phyloP scores from a whole-genome alignment of 2,113 vertebrate species.

The Rhea americana region DNA sequence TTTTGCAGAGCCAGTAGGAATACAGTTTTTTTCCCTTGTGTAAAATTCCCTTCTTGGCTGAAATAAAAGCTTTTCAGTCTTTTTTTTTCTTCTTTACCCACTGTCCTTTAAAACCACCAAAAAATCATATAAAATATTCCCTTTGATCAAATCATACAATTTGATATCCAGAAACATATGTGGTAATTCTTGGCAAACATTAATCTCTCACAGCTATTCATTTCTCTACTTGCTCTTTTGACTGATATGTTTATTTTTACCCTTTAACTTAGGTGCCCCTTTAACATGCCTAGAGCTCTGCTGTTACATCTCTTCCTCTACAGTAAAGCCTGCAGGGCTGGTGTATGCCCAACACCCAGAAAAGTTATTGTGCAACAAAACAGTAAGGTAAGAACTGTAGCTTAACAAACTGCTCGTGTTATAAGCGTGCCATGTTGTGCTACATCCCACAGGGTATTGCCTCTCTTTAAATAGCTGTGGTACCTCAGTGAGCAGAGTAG shows the following conservation, averaged over 20 bases:
- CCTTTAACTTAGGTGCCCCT: neutral
- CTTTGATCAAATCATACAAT: neutral
- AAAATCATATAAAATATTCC: neutral
- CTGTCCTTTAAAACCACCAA: neutral
- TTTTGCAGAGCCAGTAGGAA: neutral
- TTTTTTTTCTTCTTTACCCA: neutral
- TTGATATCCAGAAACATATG: neutral
- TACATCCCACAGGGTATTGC: neutral
- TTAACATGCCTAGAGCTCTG: accelerated
- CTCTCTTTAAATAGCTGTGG: neutral
- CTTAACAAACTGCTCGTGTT: accelerated
- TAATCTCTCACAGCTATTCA: neutral
- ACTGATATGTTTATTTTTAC: neutral
- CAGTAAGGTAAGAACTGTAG: neutral
- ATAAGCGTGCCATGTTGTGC: accelerated
- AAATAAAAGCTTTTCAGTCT: neutral
- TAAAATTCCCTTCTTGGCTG: neutral
- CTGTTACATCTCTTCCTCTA: neutral
- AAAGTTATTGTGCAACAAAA: neutral
- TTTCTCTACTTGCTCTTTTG: accelerated
- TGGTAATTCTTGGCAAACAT: neutral
- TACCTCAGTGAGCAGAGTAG: neutral
- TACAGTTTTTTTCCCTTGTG: neutral
- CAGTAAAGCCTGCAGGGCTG: neutral
- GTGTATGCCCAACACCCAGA: accelerated